Evolutionary conservation across 1,140 invertebrate species (phyloP).

Genomic region (Thaumetopoea pityocampa): DNA sequence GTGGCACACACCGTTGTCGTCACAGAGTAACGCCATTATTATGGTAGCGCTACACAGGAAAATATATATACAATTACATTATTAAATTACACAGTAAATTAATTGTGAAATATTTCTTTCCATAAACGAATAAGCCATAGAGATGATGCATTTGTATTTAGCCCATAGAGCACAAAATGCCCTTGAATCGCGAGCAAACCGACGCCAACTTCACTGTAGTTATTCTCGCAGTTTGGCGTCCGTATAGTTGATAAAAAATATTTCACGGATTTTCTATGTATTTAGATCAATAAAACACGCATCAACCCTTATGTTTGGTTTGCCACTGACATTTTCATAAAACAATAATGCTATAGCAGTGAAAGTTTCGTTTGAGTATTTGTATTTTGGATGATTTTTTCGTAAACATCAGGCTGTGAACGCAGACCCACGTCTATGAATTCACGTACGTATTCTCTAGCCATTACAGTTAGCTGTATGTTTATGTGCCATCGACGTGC

Average conservation of each 20-base stretch:
- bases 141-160: slow-evolving; percentile 19
- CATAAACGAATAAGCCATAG: slow-evolving; percentile 1
- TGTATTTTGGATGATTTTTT: slow-evolving; percentile 55
- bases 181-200: slow-evolving; percentile 49
- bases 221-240: slow-evolving; percentile 75
- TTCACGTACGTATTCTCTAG: slow-evolving; percentile 71
- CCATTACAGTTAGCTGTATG: slow-evolving; percentile 40
- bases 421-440: slow-evolving; percentile 70
- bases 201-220: slow-evolving; percentile 66
- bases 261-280: slow-evolving; percentile 62
- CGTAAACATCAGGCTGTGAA: slow-evolving; percentile 65
- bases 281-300: slow-evolving; percentile 62
- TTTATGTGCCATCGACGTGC: slow-evolving; percentile 20
- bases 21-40: no score
- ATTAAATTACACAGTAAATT: slow-evolving; percentile 4
- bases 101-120: no score
- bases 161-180: slow-evolving; percentile 44
- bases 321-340: slow-evolving; percentile 49
- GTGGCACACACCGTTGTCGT: no score
- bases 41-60: no score
- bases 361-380: slow-evolving; percentile 48
- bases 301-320: slow-evolving; percentile 39
- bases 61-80: no score
- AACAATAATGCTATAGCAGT: slow-evolving; percentile 57
- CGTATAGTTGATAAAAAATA: slow-evolving; percentile 60